A percentile compares a stretch with the other conserved stretches of the same genome.
These are phyloP conservation scores for Cryptus viduatorius DNA, from an alignment of 2,888 invertebrate species.

Conservation along the genomic window DNA sequence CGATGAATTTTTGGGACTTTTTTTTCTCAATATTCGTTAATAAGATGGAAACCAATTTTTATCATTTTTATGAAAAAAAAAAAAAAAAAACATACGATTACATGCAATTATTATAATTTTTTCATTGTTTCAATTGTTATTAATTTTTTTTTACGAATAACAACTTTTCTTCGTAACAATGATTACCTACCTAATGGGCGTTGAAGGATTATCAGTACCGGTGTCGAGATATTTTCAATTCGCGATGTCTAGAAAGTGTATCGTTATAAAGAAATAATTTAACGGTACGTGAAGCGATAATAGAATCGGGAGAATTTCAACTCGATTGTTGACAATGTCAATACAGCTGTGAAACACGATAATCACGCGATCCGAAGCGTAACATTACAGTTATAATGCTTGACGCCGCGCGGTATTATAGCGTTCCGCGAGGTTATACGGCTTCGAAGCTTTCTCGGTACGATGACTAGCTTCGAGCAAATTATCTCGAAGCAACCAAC, in stretches of 20 bases:
- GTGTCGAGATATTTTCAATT: no score
- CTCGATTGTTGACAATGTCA: slow-evolving; percentile 20
- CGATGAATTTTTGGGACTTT: no score
- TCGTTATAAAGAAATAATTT: background rate
- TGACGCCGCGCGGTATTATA: slow-evolving; percentile 29
- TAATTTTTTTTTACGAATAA: no score
- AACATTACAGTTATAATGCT: slow-evolving; percentile 34
- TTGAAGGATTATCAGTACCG: no score
- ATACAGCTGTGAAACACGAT: slow-evolving; percentile 37
- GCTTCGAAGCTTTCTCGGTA: slow-evolving; percentile 42
- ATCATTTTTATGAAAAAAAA: no score
- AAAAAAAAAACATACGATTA: no score
- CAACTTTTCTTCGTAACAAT: no score
- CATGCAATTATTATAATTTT: no score
- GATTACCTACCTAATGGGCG: no score
- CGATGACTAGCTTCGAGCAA: slow-evolving; percentile 55
- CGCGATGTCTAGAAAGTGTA: background rate
- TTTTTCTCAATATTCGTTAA: no score
- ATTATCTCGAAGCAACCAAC: slow-evolving; percentile 62
- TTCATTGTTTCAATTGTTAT: no score
- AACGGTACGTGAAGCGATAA: background rate
- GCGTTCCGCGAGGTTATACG: background rate
- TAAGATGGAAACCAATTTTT: no score
- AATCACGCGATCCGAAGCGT: slow-evolving; percentile 35
- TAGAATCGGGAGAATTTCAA: background rate